phyloP scores from a whole-genome alignment of 2,797 vertebrate genomes.

The Menidia menidia region DNA sequence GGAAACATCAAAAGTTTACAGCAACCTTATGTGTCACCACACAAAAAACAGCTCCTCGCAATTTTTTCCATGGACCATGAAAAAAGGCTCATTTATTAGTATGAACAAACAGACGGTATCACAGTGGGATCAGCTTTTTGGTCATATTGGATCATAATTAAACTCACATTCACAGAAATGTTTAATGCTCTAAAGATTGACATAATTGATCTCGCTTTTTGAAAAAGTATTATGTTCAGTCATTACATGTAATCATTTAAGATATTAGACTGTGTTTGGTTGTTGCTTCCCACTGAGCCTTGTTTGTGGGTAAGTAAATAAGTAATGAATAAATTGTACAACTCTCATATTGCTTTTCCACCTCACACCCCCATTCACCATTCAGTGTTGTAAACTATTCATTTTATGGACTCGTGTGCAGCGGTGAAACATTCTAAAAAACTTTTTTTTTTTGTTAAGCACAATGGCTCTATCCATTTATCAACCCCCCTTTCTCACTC shows the following conservation, averaged over 20 bases:
- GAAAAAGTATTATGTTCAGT: not conserved
- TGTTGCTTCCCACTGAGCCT: slow-evolving; percentile 25
- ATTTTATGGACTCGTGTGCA: slow-evolving; percentile 46
- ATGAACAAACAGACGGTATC: not conserved
- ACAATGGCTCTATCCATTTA: slow-evolving; percentile 33
- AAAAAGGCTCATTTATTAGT: not conserved
- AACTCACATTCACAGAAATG: not conserved
- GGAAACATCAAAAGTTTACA: not conserved
- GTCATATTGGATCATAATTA: not conserved
- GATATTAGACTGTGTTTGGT: slow-evolving; percentile 6
- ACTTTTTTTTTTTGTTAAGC: slow-evolving; percentile 21
- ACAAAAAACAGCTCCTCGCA: not conserved
- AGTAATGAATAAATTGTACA: slow-evolving; percentile 44
- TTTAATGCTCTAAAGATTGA: not conserved
- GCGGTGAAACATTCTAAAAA: slow-evolving; percentile 52
- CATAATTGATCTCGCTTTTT: not conserved
- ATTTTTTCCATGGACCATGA: not conserved
- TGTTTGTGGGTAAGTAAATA: slow-evolving; percentile 38
- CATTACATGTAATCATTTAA: slow-evolving; percentile 11
- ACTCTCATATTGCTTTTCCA: slow-evolving; percentile 34
- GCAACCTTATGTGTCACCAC: not conserved
- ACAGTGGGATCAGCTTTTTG: not conserved
- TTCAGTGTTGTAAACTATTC: slow-evolving; percentile 35
- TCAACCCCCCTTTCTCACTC: slow-evolving; percentile 3
- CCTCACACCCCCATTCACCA: slow-evolving; percentile 36